Evolutionary conservation across 2,113 vertebrate genomes (phyloP), one percentile per base, ranked within the genome.

Genomic region (Tylochromis polylepis): DNA sequence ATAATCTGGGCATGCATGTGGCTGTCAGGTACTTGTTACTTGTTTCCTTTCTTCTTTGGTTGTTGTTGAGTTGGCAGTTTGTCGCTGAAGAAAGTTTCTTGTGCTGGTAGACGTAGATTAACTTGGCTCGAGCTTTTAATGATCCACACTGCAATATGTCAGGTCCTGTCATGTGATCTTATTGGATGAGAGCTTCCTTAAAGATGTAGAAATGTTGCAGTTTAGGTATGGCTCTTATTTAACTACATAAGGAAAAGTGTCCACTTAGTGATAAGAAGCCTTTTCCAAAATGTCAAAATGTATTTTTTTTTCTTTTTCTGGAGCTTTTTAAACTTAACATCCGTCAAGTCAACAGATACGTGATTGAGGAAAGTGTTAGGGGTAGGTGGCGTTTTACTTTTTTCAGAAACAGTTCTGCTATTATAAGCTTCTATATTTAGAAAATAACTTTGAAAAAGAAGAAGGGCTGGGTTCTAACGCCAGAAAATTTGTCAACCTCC

Each of bases 1-100:
- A 95, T 94, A 91, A 92, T 92, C 85, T 88, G 88, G 87, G 94
- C 92, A 62, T 94, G 91, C 88, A 77, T 57, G 87, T 93, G 93
- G 88, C 87, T 92, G 88, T 92, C 94, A 90, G 89, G 86, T 84
- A 72, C 89, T 92, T 81, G 80, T 53, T 29, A 53, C 43, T 60
- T n/a, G 3, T 79, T 80, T 65, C 53, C 59, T 87, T 70, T 85
- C 36, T 49, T 5, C 18, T 38, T 20, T 46, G 11, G 36, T 78
- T 15, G 11, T 46, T 85, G 43, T 65, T 59, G 72, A 36, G 20
- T 11, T 36, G 43, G 51, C 58, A 85, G 49, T 36, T 41, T 38
- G 31, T 12, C 8, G 15, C 20, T n/a, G 43, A 2, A 49, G 36
- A 36, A 51, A 77, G 46, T 51, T 77, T 34, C 4, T 72, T 8